phyloP scores from a whole-genome alignment of 2,888 invertebrate genomes.

The Caenorhabditis becei region DNA sequence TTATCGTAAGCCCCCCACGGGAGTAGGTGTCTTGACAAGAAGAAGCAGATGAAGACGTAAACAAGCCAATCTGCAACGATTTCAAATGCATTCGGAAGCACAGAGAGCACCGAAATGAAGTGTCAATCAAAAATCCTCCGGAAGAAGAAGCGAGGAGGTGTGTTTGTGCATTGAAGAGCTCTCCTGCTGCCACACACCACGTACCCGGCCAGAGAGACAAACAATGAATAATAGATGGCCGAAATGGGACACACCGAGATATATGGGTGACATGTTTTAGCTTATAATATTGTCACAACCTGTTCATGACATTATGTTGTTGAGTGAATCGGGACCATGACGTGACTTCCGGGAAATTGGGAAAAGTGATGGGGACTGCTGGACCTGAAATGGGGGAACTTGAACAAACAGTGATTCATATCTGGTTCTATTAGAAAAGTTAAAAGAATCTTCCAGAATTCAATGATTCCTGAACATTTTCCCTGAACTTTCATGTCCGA shows the following conservation, averaged over 20 bases:
- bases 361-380: too few species aligned
- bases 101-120: constrained; percentile 58
- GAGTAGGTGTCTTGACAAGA: constrained; percentile 28
- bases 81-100: constrained; percentile 54
- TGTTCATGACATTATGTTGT: constrained; percentile 40
- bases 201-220: constrained; percentile 48
- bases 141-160: constrained; percentile 42
- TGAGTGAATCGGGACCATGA: constrained; percentile 13
- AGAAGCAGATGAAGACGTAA: constrained; percentile 30
- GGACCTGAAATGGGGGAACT: too few species aligned
- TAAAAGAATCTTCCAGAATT: too few species aligned
- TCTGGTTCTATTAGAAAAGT: too few species aligned
- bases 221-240: constrained; percentile 61
- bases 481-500: too few species aligned
- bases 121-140: constrained; percentile 60
- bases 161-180: constrained; percentile 60
- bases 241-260: constrained; percentile 43
- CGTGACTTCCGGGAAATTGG: not conserved
- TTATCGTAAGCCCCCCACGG: constrained; percentile 42
- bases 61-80: constrained; percentile 53
- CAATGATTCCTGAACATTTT: too few species aligned
- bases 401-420: too few species aligned
- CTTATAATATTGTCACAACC: constrained; percentile 58
- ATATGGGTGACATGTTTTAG: constrained; percentile 58
- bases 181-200: constrained; percentile 53